These are phyloP conservation scores for Elmis aenea DNA, from an alignment of 2,888 invertebrate species.

Conservation along the genomic window DNA sequence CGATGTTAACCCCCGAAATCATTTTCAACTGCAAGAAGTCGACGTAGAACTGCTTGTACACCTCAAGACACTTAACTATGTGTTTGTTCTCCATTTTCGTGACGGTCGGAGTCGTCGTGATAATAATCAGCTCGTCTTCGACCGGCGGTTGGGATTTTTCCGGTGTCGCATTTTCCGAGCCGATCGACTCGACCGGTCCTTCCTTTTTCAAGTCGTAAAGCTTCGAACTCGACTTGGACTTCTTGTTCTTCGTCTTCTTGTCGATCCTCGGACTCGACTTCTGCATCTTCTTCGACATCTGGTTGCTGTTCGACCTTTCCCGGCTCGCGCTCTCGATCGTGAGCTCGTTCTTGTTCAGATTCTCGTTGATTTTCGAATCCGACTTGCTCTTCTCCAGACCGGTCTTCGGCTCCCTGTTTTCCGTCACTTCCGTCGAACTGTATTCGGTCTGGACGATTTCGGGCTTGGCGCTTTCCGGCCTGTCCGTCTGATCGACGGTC, in stretches of 20 bases:
- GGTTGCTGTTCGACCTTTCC: constrained; percentile 46
- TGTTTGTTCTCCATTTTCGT: constrained; percentile 43
- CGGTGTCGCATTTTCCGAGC: constrained; percentile 16
- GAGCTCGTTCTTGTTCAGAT: constrained; percentile 44
- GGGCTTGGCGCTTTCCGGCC: constrained; percentile 1
- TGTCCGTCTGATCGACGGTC: constrained; percentile 1
- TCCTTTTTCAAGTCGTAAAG: constrained; percentile 53
- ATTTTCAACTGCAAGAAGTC: constrained; percentile 46
- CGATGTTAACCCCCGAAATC: constrained; percentile 46
- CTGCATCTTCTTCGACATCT: constrained; percentile 43
- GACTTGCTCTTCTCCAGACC: constrained; percentile 61
- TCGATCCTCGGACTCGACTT: constrained; percentile 50
- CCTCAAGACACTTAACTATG: constrained; percentile 40
- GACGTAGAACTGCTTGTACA: constrained; percentile 43
- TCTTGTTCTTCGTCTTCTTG: constrained; percentile 56
- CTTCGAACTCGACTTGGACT: constrained; percentile 55
- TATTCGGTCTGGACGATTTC: constrained; percentile 2
- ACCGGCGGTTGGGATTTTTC: constrained; percentile 12
- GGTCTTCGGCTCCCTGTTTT: constrained; percentile 25
- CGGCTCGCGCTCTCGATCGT: constrained; percentile 37
- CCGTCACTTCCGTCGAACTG: constrained; percentile 8
- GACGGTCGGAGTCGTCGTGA: constrained; percentile 14
- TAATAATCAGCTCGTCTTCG: constrained; percentile 7
- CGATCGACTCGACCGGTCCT: constrained; percentile 34
- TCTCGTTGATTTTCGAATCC: constrained; percentile 58